Percentiles rank a stretch among this genome's conserved stretches.
Evolutionary conservation across 2,888 invertebrate genomes (phyloP).

Genomic region (Schizaphis graminum): DNA sequence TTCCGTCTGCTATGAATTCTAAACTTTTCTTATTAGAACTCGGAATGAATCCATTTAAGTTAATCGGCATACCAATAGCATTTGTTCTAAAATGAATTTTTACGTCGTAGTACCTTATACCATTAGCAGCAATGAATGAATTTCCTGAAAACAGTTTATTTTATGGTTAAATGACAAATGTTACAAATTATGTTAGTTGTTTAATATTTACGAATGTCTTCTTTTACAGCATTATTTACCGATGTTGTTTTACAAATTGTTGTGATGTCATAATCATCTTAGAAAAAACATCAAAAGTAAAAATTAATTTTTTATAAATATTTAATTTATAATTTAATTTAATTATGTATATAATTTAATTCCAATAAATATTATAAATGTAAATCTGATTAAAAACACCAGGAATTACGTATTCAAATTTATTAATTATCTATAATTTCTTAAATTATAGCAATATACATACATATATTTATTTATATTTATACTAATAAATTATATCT

Average conservation of each 20-base stretch:
- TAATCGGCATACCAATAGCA: conserved; percentile 27
- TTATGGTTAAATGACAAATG: not conserved
- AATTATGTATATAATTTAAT: too few relatives aligned
- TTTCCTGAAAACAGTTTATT: not conserved
- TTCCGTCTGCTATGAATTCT: conserved; percentile 29
- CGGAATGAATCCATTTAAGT: not conserved
- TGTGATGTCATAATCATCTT: conserved; percentile 9
- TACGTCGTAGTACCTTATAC: not conserved
- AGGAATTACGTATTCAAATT: too few relatives aligned
- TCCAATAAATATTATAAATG: too few relatives aligned
- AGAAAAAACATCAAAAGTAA: not conserved
- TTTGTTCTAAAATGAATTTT: conserved; percentile 30
- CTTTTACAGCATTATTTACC: not conserved
- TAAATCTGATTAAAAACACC: too few relatives aligned
- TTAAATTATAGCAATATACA: too few relatives aligned
- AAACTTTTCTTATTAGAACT: conserved; percentile 3
- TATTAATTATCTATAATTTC: too few relatives aligned
- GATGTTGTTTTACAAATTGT: not conserved
- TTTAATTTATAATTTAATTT: too few relatives aligned
- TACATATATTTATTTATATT: too few relatives aligned
- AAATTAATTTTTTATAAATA: not conserved
- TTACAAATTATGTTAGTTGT: not conserved
- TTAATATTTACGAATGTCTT: not conserved
- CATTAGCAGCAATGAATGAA: not conserved
- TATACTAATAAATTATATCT: not conserved